phyloP scores from a whole-genome alignment of 2,888 invertebrate species.

The Lochmaea crataegi region DNA sequence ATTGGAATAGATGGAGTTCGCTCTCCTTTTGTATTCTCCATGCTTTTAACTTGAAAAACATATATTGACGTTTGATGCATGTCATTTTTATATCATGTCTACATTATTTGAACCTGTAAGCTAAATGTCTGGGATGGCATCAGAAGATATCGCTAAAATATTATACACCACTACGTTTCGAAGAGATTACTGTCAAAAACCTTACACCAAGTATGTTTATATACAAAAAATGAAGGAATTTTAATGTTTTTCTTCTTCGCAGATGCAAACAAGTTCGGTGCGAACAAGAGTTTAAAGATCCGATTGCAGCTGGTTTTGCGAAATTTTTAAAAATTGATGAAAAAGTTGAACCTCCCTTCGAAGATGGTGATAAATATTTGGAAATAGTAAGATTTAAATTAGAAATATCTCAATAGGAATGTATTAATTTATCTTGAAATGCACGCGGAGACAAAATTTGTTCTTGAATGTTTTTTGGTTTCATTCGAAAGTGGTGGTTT shows the following conservation, averaged over 20 bases:
- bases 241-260: background rate
- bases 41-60: too few species aligned
- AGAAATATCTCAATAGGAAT: too few species aligned
- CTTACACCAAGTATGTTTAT: background rate
- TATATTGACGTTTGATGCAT: background rate
- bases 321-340: constrained; percentile 48
- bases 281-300: constrained; percentile 51
- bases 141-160: background rate
- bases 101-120: background rate
- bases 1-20: too few species aligned
- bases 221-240: background rate
- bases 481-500: too few species aligned
- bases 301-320: constrained; percentile 49
- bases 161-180: background rate
- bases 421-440: too few species aligned
- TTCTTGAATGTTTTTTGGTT: too few species aligned
- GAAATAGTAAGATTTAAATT: constrained; percentile 42
- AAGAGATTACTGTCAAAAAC: background rate
- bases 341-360: constrained; percentile 39
- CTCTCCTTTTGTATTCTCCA: too few species aligned
- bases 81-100: background rate
- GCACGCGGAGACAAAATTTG: too few species aligned
- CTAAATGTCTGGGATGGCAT: background rate
- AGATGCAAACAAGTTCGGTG: background rate
- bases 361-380: constrained; percentile 48